A percentile compares a stretch with the other conserved stretches of the same genome.
These are phyloP conservation scores for Ictidomys tridecemlineatus DNA, from an alignment of 2,113 vertebrate genomes.

Conservation along the genomic window DNA sequence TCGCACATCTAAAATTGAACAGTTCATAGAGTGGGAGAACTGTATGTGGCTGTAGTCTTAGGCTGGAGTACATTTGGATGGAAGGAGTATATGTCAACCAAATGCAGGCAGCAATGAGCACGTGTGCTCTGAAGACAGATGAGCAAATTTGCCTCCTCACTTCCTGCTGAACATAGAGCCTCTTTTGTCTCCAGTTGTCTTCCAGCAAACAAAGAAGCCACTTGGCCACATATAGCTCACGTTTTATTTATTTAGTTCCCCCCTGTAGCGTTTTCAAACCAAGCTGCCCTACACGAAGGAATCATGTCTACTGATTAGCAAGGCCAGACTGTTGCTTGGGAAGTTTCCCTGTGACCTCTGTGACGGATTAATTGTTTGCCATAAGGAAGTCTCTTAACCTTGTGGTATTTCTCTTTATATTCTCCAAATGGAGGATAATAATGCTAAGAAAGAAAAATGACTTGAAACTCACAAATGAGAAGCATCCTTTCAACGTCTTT, in stretches of 20 bases:
- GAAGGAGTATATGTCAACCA: neutral
- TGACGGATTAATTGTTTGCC: slow-evolving; percentile 66
- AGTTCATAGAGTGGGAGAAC: neutral
- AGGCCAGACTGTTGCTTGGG: slow-evolving; percentile 40
- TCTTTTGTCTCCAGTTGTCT: slow-evolving; percentile 60
- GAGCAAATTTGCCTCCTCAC: slow-evolving; percentile 64
- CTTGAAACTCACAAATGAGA: slow-evolving; percentile 34
- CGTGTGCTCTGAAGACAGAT: neutral
- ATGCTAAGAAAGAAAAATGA: slow-evolving; percentile 47
- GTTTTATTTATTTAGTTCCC: slow-evolving; percentile 68
- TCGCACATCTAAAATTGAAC: slow-evolving; percentile 58
- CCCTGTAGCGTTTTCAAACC: slow-evolving; percentile 71
- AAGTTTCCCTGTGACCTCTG: slow-evolving; percentile 56
- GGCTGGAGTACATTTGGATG: slow-evolving; percentile 25
- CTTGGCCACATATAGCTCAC: slow-evolving; percentile 60
- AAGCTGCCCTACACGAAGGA: slow-evolving; percentile 54
- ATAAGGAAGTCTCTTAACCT: slow-evolving; percentile 70
- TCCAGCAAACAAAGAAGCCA: slow-evolving; percentile 68
- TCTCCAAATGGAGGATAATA: slow-evolving; percentile 65
- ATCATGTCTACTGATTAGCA: slow-evolving; percentile 71
- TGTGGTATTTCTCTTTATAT: slow-evolving; percentile 61
- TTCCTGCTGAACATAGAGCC: slow-evolving; percentile 53
- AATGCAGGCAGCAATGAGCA: slow-evolving; percentile 8
- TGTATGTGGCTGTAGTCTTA: neutral
- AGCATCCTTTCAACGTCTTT: neutral